Conservation (phyloP, 2,113 vertebrate species). For the Calypte anna region DNA sequence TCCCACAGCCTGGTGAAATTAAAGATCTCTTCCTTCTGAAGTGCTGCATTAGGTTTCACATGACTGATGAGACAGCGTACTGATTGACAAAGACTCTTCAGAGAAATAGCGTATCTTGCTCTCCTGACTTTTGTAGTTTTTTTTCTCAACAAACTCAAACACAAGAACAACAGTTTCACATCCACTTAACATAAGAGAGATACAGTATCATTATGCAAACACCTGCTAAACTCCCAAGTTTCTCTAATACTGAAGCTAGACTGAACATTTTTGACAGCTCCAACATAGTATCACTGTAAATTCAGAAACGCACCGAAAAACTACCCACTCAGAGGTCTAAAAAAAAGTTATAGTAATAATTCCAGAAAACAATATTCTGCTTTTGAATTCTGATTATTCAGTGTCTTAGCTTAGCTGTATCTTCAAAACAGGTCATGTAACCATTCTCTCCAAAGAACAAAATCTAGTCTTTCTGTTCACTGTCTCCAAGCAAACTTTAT, state of each 20-base stretch:
- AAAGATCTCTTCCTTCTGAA: background rate
- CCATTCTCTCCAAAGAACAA: background rate
- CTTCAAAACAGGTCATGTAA: background rate
- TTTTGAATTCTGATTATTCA: background rate
- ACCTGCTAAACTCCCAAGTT: background rate
- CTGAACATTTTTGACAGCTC: background rate
- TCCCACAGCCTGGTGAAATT: background rate
- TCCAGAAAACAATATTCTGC: background rate
- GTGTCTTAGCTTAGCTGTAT: background rate
- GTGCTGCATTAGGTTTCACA: background rate
- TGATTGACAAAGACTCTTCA: background rate
- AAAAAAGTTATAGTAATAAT: background rate
- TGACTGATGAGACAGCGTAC: accelerated
- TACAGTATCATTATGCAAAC: background rate
- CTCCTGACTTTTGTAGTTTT: background rate
- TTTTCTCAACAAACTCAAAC: background rate
- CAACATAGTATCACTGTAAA: background rate
- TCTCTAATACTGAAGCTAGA: background rate
- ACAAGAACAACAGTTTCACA: background rate
- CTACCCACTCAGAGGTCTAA: background rate
- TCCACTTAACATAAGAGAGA: background rate
- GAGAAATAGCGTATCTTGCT: accelerated
- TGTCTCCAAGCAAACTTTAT: background rate
- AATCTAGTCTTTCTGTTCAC: background rate
- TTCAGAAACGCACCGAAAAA: background rate